phyloP scores from a whole-genome alignment of 2,888 invertebrate species.

The Diarsia dahlii region DNA sequence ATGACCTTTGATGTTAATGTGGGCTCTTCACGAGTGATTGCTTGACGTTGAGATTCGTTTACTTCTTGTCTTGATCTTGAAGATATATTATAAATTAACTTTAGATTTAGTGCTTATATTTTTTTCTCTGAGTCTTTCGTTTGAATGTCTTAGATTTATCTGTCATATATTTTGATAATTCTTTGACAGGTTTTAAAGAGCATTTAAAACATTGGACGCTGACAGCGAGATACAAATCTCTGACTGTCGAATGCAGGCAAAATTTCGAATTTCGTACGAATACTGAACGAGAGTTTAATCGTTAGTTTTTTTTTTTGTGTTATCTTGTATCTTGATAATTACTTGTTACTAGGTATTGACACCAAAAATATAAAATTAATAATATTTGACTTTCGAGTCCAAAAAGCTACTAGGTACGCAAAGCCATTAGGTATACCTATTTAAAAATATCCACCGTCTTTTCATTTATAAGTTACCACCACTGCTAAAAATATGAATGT shows the following conservation, averaged over 20 bases:
- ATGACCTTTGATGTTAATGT: slow-evolving; percentile 41
- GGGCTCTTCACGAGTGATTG: slow-evolving; percentile 19
- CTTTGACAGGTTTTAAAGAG: background rate
- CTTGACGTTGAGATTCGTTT: slow-evolving; percentile 31
- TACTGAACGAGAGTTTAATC: background rate
- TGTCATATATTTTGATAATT: background rate
- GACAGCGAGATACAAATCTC: background rate
- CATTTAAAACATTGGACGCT: background rate
- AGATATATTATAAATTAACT: background rate
- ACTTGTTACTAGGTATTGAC: background rate
- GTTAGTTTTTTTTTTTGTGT: background rate
- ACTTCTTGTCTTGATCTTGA: slow-evolving; percentile 4
- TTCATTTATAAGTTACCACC: too few species aligned
- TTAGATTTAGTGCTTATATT: background rate
- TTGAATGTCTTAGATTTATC: background rate
- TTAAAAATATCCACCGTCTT: too few species aligned
- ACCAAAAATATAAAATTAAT: too few species aligned
- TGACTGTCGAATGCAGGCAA: background rate
- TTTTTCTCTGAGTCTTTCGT: background rate
- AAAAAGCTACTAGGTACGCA: too few species aligned
- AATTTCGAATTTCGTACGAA: background rate
- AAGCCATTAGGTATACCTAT: too few species aligned
- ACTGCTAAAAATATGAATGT: too few species aligned
- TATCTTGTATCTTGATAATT: background rate
- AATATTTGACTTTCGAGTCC: too few species aligned